Evolutionary conservation across 2,113 vertebrate species (phyloP).

Genomic region (Plectropomus leopardus): DNA sequence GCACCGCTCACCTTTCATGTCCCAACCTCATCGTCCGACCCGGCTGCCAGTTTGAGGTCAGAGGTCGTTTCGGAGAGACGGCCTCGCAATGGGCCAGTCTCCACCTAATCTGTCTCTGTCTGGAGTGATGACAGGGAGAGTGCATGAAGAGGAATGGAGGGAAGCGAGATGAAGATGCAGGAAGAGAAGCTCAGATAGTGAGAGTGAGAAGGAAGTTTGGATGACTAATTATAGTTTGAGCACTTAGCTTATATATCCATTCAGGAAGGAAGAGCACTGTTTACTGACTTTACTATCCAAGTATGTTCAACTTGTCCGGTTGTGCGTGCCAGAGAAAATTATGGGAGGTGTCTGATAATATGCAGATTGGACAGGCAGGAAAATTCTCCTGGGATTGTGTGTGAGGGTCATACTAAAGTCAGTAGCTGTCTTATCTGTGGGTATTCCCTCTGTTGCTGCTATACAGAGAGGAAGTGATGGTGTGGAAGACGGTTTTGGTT

Average conservation of each 20-base stretch:
- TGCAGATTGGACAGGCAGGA: constrained; percentile 50
- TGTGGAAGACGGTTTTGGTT: constrained; percentile 67
- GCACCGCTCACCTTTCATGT: constrained; percentile 68
- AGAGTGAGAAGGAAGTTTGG: constrained; percentile 40
- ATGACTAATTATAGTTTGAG: constrained; percentile 64
- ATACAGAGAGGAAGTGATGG: constrained; percentile 63
- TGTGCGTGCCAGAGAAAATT: constrained; percentile 56
- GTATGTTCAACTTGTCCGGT: constrained; percentile 70
- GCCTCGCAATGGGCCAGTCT: constrained; percentile 34
- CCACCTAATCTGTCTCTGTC: constrained; percentile 69
- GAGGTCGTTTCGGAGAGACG: constrained; percentile 50
- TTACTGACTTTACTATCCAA: constrained; percentile 74
- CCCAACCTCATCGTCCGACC: constrained; percentile 62
- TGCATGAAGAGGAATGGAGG: constrained; percentile 26
- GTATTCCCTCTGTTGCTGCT: constrained; percentile 68
- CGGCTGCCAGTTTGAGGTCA: constrained; percentile 58
- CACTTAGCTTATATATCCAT: constrained; percentile 32
- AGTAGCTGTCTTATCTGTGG: constrained; percentile 58
- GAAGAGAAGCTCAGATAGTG: constrained; percentile 49
- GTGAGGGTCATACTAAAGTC: constrained; percentile 25
- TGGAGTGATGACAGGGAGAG: constrained; percentile 47
- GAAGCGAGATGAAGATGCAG: constrained; percentile 35
- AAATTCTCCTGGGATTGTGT: constrained; percentile 19
- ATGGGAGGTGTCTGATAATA: constrained; percentile 65
- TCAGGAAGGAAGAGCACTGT: constrained; percentile 72